A percentile compares a stretch with the other conserved stretches of the same genome.
Evolutionary conservation across 2,113 vertebrate genomes (phyloP).

Genomic region (Erythrolamprus reginae): DNA sequence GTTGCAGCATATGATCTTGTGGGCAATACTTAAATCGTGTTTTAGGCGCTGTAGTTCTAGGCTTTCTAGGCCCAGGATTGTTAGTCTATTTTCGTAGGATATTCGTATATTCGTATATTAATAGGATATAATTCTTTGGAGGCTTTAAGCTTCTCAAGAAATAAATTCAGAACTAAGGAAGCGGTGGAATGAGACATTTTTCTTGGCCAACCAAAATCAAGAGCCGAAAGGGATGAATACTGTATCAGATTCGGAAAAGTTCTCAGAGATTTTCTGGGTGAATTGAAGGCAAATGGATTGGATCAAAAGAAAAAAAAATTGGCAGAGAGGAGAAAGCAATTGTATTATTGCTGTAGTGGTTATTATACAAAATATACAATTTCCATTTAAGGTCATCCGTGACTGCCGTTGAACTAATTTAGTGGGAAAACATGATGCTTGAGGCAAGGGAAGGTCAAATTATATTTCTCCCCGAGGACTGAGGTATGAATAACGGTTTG

Average conservation of each 20-base stretch:
- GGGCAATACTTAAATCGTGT: too few relatives aligned
- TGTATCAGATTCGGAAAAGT: not conserved
- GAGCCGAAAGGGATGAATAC: conserved; percentile 19
- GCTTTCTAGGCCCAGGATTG: too few relatives aligned
- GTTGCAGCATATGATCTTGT: too few relatives aligned
- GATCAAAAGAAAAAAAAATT: not conserved
- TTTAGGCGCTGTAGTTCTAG: too few relatives aligned
- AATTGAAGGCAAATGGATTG: not conserved
- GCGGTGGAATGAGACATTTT: conserved; percentile 36
- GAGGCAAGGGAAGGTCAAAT: not conserved
- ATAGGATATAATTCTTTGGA: conserved; percentile 23
- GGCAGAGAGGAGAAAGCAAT: too few relatives aligned
- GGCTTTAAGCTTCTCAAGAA: conserved; percentile 55
- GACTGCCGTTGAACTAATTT: not conserved
- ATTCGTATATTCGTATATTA: too few relatives aligned
- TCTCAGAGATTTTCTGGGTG: not conserved
- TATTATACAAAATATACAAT: not conserved
- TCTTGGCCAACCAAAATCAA: conserved; percentile 13
- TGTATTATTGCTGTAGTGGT: not conserved
- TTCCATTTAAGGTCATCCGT: not conserved
- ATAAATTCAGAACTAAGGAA: conserved; percentile 44
- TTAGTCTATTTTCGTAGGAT: too few relatives aligned
- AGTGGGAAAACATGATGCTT: not conserved
- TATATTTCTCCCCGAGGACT: not conserved
- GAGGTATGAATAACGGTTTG: not conserved